These are phyloP conservation scores for Andricus quercusramuli DNA, from an alignment of 2,888 invertebrate genomes.

Conservation along the genomic window DNA sequence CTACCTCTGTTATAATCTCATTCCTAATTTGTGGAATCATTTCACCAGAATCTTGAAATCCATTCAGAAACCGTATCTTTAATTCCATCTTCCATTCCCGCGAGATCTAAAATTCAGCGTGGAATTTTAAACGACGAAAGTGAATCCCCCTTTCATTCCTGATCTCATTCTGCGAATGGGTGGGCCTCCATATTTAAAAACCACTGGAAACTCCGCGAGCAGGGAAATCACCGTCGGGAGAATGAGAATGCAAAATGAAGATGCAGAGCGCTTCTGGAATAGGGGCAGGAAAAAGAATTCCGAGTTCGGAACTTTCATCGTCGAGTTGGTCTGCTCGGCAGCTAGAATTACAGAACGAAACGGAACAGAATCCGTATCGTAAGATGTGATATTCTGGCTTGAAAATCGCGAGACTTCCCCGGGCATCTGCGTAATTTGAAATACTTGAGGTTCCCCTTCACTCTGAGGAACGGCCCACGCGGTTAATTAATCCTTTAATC, in stretches of 20 bases:
- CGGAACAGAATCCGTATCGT: conserved; percentile 49
- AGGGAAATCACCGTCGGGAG: conserved; percentile 34
- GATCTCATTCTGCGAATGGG: conserved; percentile 32
- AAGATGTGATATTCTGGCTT: conserved; percentile 50
- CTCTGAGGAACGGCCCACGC: conserved; percentile 50
- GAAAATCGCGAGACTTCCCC: conserved; percentile 62
- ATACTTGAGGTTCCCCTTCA: conserved; percentile 59
- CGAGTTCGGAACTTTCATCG: conserved; percentile 58
- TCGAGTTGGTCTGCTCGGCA: conserved; percentile 42
- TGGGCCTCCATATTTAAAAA: conserved; percentile 51
- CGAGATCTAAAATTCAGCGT: conserved; percentile 21
- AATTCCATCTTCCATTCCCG: conserved; percentile 30
- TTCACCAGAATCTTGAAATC: neutral
- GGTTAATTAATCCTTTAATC: conserved; percentile 73
- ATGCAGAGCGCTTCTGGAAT: conserved; percentile 51
- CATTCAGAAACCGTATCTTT: conserved; percentile 5
- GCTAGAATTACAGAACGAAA: conserved; percentile 54
- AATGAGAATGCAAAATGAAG: conserved; percentile 46
- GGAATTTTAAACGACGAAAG: conserved; percentile 36
- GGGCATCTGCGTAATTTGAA: conserved; percentile 57
- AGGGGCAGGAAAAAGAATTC: conserved; percentile 53
- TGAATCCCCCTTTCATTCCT: conserved; percentile 33
- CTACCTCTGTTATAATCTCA: neutral
- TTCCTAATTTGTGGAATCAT: conserved; percentile 7
- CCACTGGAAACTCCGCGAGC: conserved; percentile 44